phyloP scores from a whole-genome alignment of 2,797 vertebrate species.

The Neoniphon sammara region DNA sequence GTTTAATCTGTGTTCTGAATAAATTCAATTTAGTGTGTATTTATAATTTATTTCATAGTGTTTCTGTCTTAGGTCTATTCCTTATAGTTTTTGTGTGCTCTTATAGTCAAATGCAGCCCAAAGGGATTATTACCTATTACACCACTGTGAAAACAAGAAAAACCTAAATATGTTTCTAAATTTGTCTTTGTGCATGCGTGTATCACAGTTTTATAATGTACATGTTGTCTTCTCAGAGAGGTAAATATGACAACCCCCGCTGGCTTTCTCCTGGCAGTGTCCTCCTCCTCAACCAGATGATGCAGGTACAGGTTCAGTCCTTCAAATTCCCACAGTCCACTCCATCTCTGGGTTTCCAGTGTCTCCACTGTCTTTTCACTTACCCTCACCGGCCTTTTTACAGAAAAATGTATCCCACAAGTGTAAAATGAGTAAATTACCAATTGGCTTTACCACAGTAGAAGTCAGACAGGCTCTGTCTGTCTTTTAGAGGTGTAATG shows the following conservation, averaged over 20 bases:
- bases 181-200: background rate
- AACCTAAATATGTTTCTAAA: background rate
- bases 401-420: background rate
- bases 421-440: background rate
- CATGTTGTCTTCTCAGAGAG: conserved; percentile 81
- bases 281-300: conserved; percentile 92
- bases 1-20: too few relatives aligned
- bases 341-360: too few relatives aligned
- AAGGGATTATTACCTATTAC: background rate
- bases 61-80: background rate
- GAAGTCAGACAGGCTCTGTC: background rate
- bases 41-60: background rate
- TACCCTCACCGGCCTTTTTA: background rate
- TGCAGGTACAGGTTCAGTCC: conserved; percentile 86
- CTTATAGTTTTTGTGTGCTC: background rate
- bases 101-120: background rate
- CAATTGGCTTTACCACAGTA: too few relatives aligned
- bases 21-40: background rate
- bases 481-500: too few relatives aligned
- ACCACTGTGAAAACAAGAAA: background rate
- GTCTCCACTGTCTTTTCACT: background rate
- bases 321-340: background rate
- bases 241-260: conserved; percentile 88
- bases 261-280: conserved; percentile 91
- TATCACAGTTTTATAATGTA: background rate